These are phyloP conservation scores for Emydocephalus ijimae DNA, from an alignment of 2,113 vertebrate genomes.

Conservation along the genomic window DNA sequence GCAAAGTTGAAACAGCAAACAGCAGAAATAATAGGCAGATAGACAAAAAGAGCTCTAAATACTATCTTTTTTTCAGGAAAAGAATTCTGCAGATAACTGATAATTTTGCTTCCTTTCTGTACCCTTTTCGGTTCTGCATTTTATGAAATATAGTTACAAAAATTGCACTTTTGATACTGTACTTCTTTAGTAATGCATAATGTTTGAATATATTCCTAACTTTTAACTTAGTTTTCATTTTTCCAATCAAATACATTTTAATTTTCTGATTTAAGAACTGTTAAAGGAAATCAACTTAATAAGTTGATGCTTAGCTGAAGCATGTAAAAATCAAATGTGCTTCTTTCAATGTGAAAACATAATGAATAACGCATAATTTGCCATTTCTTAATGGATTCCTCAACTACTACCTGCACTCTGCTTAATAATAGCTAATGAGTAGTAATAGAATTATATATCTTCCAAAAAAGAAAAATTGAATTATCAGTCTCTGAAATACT, in stretches of 20 bases:
- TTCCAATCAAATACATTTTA: neutral
- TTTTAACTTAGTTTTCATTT: neutral
- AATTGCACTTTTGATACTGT: neutral
- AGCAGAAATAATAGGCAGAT: neutral
- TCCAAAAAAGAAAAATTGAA: neutral
- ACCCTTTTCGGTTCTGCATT: neutral
- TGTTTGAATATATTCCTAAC: neutral
- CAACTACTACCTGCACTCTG: neutral
- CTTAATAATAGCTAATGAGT: neutral
- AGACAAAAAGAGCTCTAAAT: neutral
- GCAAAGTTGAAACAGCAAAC: neutral
- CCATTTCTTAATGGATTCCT: neutral
- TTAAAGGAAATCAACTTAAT: neutral
- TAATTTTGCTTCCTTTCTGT: neutral
- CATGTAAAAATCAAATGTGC: neutral
- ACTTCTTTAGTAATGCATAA: neutral
- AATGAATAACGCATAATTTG: neutral
- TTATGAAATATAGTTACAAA: neutral
- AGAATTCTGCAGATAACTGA: neutral
- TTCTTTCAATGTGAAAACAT: neutral
- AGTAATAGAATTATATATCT: neutral
- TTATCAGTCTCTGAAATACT: neutral
- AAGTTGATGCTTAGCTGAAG: neutral
- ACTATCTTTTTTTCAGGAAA: neutral
- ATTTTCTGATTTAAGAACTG: neutral